Conservation (phyloP, 2,888 invertebrate species). For the Phengaris arion region DNA sequence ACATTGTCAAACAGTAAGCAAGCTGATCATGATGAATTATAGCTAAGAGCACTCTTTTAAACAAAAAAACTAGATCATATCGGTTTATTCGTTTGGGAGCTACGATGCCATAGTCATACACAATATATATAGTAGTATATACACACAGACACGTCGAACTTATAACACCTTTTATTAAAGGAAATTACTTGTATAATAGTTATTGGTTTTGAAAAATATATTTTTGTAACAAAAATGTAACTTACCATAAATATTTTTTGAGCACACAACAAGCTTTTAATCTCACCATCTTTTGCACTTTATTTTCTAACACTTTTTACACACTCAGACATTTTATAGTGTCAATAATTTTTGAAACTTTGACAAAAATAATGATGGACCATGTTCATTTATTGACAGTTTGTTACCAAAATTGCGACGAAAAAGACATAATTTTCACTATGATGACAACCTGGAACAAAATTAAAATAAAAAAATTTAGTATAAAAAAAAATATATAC, state of each 20-base stretch:
- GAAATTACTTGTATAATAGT: no score
- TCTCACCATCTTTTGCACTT: slow-evolving; percentile 52
- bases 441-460: neutral
- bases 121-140: no score
- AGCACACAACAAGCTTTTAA: slow-evolving; percentile 47
- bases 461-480: slow-evolving; percentile 1
- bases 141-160: no score
- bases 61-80: no score
- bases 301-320: slow-evolving; percentile 33
- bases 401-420: neutral
- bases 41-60: no score
- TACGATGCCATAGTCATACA: no score
- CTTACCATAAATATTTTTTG: slow-evolving; percentile 59
- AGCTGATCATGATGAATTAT: no score
- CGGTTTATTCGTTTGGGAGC: no score
- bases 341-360: neutral
- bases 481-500: no score
- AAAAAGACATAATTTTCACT: neutral
- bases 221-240: slow-evolving; percentile 30
- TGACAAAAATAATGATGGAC: neutral
- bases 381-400: slow-evolving; percentile 39
- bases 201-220: no score
- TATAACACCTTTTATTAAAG: no score
- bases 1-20: no score
- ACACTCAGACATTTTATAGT: slow-evolving; percentile 36